Evolutionary conservation across 2,113 vertebrate species (phyloP), one percentile per base, ranked within the genome.

Genomic region (Tor tambroides): DNA sequence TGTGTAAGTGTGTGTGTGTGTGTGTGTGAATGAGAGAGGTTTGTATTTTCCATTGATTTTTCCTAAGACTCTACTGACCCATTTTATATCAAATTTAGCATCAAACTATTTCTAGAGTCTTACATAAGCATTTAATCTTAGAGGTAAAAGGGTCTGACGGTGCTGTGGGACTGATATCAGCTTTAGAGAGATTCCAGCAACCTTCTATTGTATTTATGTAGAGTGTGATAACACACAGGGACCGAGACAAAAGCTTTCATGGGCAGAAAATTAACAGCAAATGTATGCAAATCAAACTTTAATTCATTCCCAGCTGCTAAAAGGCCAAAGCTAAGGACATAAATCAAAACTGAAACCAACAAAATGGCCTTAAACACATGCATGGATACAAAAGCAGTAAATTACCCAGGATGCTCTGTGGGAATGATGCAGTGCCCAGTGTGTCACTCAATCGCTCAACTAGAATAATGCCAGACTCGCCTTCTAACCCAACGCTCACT

Each of bases 21-120:
- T n/a, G 23, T 76, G 7, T 30, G 56, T 28, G 38, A 61, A 67
- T 35, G 76, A 80, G n/a, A 77, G 26, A 17, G 38, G 19, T 38
- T 35, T 83, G 19, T 69, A 10, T 83, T 35, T 71, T 69, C n/a
- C 43, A 85, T 19, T 61, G 67, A 85, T 85, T 89, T 87, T 90
- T 88, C 89, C 87, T 69, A 84, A 91, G 93, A 89, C 86, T 85
- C 88, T 83, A 78, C 87, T 91, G 91, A 92, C 91, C 92, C 86
- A 91, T 74, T 94, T 92, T 83, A 72, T 23, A 38, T 51, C 26
- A 86, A 30, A 86, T 80, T 74, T 46, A 81, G 67, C 65, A 74
- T 72, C 49, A 46, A 56, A 74, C 85, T 86, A 86, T 74, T 72
- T 81, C 15, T 86, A 4, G 49, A 28, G 30, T n/a, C 26, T 80